These are phyloP conservation scores for Rachycentron canadum DNA, from an alignment of 2,797 vertebrate species.

Conservation along the genomic window DNA sequence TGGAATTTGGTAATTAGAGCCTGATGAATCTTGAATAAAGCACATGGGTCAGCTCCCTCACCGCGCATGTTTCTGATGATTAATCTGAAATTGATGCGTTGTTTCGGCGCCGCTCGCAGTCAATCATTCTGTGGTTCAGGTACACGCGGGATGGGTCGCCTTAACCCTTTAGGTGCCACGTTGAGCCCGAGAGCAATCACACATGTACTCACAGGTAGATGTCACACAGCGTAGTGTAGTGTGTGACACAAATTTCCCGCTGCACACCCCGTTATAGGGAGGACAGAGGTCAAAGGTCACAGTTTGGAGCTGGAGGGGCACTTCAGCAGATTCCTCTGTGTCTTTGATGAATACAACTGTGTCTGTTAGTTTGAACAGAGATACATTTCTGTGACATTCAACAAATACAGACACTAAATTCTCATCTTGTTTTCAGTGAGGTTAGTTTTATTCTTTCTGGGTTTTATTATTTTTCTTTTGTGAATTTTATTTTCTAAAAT, in stretches of 20 bases:
- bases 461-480: too few species aligned
- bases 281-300: slow-evolving; percentile 1
- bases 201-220: background rate
- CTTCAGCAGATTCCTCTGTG: background rate
- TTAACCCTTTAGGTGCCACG: slow-evolving; percentile 10
- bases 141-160: background rate
- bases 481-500: too few species aligned
- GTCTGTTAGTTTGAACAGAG: background rate
- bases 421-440: too few species aligned
- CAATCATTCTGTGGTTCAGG: slow-evolving; percentile 41
- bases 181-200: background rate
- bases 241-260: background rate
- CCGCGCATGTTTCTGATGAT: slow-evolving; percentile 45
- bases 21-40: slow-evolving; percentile 69
- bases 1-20: slow-evolving; percentile 54
- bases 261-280: background rate
- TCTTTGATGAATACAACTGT: background rate
- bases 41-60: slow-evolving; percentile 25
- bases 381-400: background rate
- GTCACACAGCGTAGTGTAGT: background rate
- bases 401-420: background rate
- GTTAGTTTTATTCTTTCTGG: too few species aligned
- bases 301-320: background rate
- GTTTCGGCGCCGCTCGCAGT: slow-evolving; percentile 21
- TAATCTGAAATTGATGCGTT: slow-evolving; percentile 26